Evolutionary conservation across 2,113 vertebrate genomes (phyloP), one percentile per base, ranked within the genome.

Genomic region (Sorex fumeus): DNA sequence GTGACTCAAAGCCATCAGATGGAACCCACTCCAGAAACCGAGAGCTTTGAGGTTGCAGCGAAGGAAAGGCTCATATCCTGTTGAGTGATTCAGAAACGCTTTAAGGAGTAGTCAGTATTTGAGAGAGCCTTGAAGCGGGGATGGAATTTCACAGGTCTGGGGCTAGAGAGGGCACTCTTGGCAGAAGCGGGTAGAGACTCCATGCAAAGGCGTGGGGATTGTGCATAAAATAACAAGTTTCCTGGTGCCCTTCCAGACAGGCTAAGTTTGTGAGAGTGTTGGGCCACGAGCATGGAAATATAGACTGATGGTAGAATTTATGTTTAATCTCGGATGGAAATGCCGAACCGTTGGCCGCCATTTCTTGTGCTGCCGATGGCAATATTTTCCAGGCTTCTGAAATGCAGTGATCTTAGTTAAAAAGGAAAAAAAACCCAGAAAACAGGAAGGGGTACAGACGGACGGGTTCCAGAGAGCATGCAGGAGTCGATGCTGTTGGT

Each of bases 1-100:
- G 80, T 34, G 19, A 81, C 32, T 71, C 70, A 76, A 45, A 64
- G 70, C 67, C 9, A 19, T 32, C 13, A 32, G 76, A 27, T 50
- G 50, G 19, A 32, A 72, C 32, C 62, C 53, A 45, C 19, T 88
- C 67, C 64, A 45, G 45, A 86, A 34, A 85, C 70, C 30, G 19
- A 82, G 50, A 45, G 30, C 40, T 81, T 32, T 81, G 90, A 89
- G 76, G 62, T 82, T 92, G 88, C 50, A 76, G 67, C n/a, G 71
- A 50, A 84, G 67, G 74, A 34, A 76, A 81, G 70, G n/a, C 40
- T 92, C 36, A 43, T 47, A 76, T 89, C 50, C 69, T 32, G 32
- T 11, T 0, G 18, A 76, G 69, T 70, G 69, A 81, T 80, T 60
- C 60, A 40, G 72, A 82, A 75, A 70, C 25, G 23, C 6, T 62